These are phyloP conservation scores for Nestor notabilis DNA, from an alignment of 2,113 vertebrate species.

Conservation along the genomic window DNA sequence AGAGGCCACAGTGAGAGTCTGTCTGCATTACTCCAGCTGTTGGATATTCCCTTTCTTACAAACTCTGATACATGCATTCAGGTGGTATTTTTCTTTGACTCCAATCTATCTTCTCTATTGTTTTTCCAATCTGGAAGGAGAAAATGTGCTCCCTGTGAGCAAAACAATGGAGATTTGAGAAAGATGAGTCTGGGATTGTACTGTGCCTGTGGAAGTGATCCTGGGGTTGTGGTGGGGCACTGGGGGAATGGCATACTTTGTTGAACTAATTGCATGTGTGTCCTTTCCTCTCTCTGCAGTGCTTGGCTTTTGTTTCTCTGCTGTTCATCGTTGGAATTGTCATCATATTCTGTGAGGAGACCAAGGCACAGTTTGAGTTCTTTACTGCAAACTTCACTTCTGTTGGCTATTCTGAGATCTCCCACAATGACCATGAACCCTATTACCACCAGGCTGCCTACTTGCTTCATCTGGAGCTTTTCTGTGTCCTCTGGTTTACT, in stretches of 20 bases:
- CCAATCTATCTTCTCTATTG: background rate
- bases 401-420: background rate
- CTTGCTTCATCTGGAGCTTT: constrained; percentile 46
- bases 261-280: background rate
- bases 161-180: background rate
- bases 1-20: background rate
- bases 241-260: background rate
- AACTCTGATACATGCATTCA: background rate
- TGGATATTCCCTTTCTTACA: background rate
- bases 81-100: background rate
- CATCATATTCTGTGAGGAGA: constrained; percentile 57
- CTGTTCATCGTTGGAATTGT: constrained; percentile 53
- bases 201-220: background rate
- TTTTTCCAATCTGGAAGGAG: background rate
- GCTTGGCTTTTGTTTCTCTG: constrained; percentile 43
- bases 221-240: background rate
- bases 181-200: background rate
- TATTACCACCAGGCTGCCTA: background rate
- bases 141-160: background rate
- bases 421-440: background rate
- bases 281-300: background rate
- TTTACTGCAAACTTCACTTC: background rate
- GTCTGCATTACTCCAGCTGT: background rate
- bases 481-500: constrained; percentile 58
- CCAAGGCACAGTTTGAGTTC: constrained; percentile 30